A percentile compares a stretch with the other conserved stretches of the same genome.
Conservation (phyloP, 2,797 vertebrate species). For the Synaphobranchus kaupii region DNA sequence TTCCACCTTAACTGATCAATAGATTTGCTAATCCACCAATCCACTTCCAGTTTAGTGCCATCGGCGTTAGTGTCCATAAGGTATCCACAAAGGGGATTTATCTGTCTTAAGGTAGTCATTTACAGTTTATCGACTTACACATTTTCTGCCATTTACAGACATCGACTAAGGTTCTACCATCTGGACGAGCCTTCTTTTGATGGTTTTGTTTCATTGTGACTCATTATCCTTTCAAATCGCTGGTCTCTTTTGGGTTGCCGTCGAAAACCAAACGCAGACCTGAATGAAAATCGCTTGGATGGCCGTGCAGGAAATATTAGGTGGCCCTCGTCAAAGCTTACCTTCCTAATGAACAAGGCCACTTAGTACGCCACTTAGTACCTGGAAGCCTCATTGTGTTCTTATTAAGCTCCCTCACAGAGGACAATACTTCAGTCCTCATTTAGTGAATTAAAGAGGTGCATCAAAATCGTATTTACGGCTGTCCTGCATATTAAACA, state of each 20-base stretch:
- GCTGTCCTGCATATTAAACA: conserved; percentile 35
- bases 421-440: conserved; percentile 27
- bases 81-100: neutral
- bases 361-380: conserved; percentile 55
- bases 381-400: conserved; percentile 60
- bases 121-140: neutral
- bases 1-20: neutral
- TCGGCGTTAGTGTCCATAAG: neutral
- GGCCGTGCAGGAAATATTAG: conserved; percentile 63
- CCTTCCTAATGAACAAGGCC: conserved; percentile 62
- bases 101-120: neutral
- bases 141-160: conserved; percentile 7
- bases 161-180: neutral
- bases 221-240: conserved; percentile 26
- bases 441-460: conserved; percentile 52
- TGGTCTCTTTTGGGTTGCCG: conserved; percentile 40
- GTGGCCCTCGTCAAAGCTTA: conserved; percentile 70
- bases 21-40: neutral
- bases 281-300: conserved; percentile 42
- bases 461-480: conserved; percentile 38
- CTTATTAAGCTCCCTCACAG: conserved; percentile 40
- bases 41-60: neutral
- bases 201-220: conserved; percentile 19
- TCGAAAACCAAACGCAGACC: conserved; percentile 56
- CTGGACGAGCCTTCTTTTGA: neutral